phyloP scores from a whole-genome alignment of 2,888 invertebrate species.

The Trileptium ribeirensis region DNA sequence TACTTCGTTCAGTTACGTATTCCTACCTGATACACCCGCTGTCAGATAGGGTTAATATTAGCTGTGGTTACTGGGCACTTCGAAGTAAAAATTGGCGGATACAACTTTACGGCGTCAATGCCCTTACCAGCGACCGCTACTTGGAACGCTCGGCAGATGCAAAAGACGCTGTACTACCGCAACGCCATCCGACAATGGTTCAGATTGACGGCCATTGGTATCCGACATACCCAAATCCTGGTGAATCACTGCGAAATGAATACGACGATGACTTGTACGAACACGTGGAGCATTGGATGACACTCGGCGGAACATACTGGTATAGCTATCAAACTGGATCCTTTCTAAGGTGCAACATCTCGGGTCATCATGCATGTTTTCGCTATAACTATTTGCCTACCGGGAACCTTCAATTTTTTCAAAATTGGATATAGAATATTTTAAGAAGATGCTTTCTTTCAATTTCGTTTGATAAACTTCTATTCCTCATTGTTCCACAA shows the following conservation, averaged over 20 bases:
- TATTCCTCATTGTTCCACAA: no score
- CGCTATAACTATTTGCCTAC: background rate
- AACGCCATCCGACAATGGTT: background rate
- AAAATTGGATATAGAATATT: constrained; percentile 1
- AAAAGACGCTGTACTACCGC: background rate
- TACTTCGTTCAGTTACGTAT: no score
- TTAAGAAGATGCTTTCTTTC: no score
- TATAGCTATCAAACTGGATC: background rate
- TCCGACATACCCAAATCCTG: background rate
- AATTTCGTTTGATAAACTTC: no score
- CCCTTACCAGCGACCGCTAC: background rate
- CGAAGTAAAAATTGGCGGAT: background rate
- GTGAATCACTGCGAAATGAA: background rate
- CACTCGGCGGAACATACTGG: background rate
- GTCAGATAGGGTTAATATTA: no score
- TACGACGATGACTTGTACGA: constrained; percentile 14
- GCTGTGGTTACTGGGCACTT: background rate
- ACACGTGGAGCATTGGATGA: constrained; percentile 19
- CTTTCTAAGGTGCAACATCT: background rate
- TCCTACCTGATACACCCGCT: no score
- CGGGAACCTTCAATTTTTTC: constrained; percentile 9
- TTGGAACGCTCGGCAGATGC: no score
- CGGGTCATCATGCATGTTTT: constrained; percentile 13
- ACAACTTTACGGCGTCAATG: constrained; percentile 7
- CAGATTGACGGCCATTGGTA: constrained; percentile 2